Percentiles rank a stretch among this genome's conserved stretches.
Conservation (phyloP, 1,140 invertebrate species). For the Drosophila paulistorum region DNA sequence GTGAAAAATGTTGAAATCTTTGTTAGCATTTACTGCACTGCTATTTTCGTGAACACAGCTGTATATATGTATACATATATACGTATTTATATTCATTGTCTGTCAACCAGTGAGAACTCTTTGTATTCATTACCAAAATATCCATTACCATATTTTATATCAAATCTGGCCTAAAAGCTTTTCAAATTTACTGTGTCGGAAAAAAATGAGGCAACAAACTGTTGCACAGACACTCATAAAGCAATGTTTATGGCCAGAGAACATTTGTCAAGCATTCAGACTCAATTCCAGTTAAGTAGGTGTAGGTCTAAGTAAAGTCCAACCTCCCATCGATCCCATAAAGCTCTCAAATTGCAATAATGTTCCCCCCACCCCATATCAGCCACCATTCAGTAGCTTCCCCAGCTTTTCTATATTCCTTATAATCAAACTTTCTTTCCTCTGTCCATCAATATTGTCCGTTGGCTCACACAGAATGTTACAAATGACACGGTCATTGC, state of each 20-base stretch:
- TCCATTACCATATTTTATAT: too few relatives aligned
- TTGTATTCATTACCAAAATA: too few relatives aligned
- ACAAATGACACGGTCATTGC: constrained; percentile 75
- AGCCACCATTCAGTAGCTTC: background rate
- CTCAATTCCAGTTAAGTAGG: constrained; percentile 1
- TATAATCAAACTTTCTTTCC: background rate
- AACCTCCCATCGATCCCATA: constrained; percentile 24
- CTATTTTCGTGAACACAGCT: too few relatives aligned
- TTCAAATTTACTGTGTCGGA: background rate
- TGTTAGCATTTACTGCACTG: too few relatives aligned
- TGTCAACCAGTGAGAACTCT: too few relatives aligned
- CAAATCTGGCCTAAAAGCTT: too few relatives aligned
- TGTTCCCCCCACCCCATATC: background rate
- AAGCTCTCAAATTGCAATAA: constrained; percentile 62
- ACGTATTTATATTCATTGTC: too few relatives aligned
- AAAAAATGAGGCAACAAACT: constrained; percentile 35
- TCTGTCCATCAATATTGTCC: background rate
- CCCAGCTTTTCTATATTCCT: background rate
- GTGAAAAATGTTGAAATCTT: too few relatives aligned
- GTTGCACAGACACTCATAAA: constrained; percentile 50
- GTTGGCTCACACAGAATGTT: constrained; percentile 43
- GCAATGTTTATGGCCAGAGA: constrained; percentile 11
- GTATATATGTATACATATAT: too few relatives aligned
- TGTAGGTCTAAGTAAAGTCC: constrained; percentile 25
- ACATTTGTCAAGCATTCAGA: constrained; percentile 41